phyloP scores from a whole-genome alignment of 1,140 invertebrate species.

The Brachionus sp. region DNA sequence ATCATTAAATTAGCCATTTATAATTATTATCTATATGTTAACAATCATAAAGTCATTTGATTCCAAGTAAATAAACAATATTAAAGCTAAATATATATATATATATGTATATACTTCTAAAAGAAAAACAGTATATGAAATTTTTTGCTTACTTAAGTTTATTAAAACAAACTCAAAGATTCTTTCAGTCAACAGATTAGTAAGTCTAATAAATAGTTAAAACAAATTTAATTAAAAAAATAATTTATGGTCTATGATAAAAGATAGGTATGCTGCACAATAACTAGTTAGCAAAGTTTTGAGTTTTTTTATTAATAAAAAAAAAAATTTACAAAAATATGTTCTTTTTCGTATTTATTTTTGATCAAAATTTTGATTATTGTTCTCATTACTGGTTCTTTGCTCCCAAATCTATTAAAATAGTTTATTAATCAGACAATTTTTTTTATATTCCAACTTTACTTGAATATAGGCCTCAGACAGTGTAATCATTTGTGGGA shows the following conservation, averaged over 20 bases:
- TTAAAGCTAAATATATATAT: not conserved
- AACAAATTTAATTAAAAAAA: not conserved
- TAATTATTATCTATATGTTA: too few species aligned
- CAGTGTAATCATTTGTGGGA: conserved; percentile 98
- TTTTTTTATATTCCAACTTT: not conserved
- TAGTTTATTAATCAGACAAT: not conserved
- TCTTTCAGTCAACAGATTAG: not conserved
- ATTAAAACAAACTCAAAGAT: not conserved
- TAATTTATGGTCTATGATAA: not conserved
- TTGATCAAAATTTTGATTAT: not conserved
- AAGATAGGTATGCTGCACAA: not conserved
- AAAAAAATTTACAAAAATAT: not conserved
- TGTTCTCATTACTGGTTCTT: not conserved
- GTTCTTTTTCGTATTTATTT: not conserved
- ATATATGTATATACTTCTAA: not conserved
- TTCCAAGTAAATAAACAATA: not conserved
- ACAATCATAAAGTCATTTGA: not conserved
- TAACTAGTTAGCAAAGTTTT: not conserved
- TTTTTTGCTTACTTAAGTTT: not conserved
- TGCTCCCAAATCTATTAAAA: conserved; percentile 26
- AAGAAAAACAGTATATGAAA: not conserved
- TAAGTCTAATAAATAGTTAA: not conserved
- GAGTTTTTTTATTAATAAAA: not conserved
- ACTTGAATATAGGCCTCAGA: conserved; percentile 97
- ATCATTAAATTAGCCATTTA: too few species aligned